These are phyloP conservation scores for Amiota mariae DNA, from an alignment of 2,888 invertebrate genomes.

Conservation along the genomic window DNA sequence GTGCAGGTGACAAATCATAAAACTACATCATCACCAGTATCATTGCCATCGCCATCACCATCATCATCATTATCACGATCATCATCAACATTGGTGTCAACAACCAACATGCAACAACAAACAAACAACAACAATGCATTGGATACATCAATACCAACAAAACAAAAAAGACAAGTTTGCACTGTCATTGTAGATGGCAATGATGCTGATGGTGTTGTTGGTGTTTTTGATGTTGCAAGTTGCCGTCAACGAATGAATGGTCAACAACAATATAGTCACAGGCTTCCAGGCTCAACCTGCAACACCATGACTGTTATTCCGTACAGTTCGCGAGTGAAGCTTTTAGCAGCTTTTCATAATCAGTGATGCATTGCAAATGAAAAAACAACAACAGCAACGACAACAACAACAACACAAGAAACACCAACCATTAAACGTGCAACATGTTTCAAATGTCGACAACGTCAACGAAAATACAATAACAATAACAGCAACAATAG, in stretches of 20 bases:
- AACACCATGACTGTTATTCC: slow-evolving; percentile 44
- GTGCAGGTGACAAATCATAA: slow-evolving; percentile 63
- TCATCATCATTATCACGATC: slow-evolving; percentile 11
- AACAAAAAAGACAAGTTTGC: too few species aligned
- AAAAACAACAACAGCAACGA: slow-evolving; percentile 43
- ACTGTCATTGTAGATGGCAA: slow-evolving; percentile 40
- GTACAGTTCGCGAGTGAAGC: slow-evolving; percentile 64
- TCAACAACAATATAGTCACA: too few species aligned
- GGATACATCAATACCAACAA: too few species aligned
- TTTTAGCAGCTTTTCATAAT: slow-evolving; percentile 68
- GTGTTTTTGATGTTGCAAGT: too few species aligned
- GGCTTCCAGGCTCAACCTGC: slow-evolving; percentile 24
- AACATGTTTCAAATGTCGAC: not conserved
- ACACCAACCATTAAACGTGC: slow-evolving; percentile 1
- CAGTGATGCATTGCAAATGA: slow-evolving; percentile 62
- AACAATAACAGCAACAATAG: slow-evolving; percentile 41
- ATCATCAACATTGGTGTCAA: not conserved
- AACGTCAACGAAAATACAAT: slow-evolving; percentile 28
- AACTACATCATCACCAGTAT: slow-evolving; percentile 61
- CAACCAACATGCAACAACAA: too few species aligned
- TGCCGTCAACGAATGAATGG: too few species aligned
- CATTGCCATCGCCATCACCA: slow-evolving; percentile 54
- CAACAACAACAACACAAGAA: slow-evolving; percentile 3
- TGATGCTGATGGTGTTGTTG: slow-evolving; percentile 45
- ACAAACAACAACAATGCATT: too few species aligned